phyloP scores from a whole-genome alignment of 2,113 vertebrate genomes.

The Paradoxurus hermaphroditus region DNA sequence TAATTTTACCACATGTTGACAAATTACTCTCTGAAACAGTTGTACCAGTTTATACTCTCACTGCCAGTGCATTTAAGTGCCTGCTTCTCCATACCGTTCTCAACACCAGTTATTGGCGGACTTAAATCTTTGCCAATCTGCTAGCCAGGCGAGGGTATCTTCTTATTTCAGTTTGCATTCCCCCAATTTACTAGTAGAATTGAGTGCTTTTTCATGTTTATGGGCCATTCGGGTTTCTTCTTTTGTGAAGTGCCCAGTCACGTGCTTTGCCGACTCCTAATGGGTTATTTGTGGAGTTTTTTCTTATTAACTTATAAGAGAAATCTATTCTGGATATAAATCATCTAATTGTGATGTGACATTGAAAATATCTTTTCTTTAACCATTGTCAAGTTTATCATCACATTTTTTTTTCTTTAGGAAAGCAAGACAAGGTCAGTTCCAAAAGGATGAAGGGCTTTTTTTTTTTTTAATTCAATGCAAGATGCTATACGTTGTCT shows the following conservation, averaged over 20 bases:
- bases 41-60: not conserved
- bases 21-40: not conserved
- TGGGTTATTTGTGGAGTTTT: not conserved
- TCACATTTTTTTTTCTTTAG: not conserved
- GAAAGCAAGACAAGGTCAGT: not conserved
- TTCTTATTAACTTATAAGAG: not conserved
- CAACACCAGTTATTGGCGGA: not conserved
- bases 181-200: not conserved
- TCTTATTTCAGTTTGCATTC: not conserved
- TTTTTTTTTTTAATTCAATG: not conserved
- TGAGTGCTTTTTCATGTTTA: not conserved
- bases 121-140: not conserved
- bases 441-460: not conserved
- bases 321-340: not conserved
- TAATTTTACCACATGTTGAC: not conserved
- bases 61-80: not conserved
- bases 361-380: not conserved
- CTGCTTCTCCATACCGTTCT: not conserved
- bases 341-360: not conserved
- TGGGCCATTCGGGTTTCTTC: not conserved
- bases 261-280: not conserved
- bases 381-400: not conserved
- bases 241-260: not conserved
- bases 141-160: not conserved
- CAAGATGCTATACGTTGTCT: not conserved